Evolutionary conservation across 2,113 vertebrate species (phyloP).

Genomic region (Tinamus guttatus): DNA sequence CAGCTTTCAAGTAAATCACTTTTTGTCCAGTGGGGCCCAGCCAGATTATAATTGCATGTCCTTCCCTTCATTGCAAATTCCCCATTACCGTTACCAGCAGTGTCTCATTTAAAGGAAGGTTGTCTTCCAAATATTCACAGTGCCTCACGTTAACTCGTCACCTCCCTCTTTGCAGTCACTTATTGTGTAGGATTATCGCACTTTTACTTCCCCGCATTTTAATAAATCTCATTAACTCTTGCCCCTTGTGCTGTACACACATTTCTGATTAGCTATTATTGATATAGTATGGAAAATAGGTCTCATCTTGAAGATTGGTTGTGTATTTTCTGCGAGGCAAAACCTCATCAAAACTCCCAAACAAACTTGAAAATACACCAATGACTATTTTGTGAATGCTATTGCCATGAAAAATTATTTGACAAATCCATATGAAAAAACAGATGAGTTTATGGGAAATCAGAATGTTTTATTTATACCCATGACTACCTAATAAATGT

Average conservation of each 20-base stretch:
- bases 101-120: slow-evolving; percentile 95
- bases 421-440: neutral
- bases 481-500: neutral
- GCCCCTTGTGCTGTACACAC: neutral
- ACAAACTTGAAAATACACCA: slow-evolving; percentile 28
- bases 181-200: slow-evolving; percentile 64
- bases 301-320: neutral
- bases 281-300: slow-evolving; percentile 30
- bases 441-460: neutral
- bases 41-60: slow-evolving; percentile 99
- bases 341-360: neutral
- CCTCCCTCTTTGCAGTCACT: slow-evolving; percentile 78
- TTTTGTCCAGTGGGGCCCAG: slow-evolving; percentile 94
- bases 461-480: neutral
- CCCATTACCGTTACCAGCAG: slow-evolving; percentile 96
- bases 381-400: neutral
- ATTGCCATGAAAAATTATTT: neutral
- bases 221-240: slow-evolving; percentile 69
- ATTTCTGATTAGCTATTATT: slow-evolving; percentile 60
- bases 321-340: slow-evolving; percentile 12
- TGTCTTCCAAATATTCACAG: slow-evolving; percentile 93
- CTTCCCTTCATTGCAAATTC: slow-evolving; percentile 98
- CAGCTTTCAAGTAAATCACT: slow-evolving; percentile 99
- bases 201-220: slow-evolving; percentile 53
- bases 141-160: slow-evolving; percentile 89